phyloP scores from a whole-genome alignment of 2,797 vertebrate genomes.

The Neosilurus hyrtlii region DNA sequence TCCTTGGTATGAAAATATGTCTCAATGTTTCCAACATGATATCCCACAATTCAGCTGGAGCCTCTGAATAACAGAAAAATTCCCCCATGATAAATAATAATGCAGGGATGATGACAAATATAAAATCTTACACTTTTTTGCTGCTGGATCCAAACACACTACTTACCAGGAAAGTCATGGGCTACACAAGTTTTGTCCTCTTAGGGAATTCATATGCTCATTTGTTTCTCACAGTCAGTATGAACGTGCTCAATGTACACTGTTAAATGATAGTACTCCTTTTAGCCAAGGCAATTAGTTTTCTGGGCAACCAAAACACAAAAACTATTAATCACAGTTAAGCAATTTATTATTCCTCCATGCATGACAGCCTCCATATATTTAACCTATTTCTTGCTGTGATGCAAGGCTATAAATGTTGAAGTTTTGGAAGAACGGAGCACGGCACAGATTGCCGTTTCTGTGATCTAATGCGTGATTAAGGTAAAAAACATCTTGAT shows the following conservation, averaged over 20 bases:
- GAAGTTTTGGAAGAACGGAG: background rate
- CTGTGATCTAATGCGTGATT: background rate
- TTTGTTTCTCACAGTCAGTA: background rate
- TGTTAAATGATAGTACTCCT: background rate
- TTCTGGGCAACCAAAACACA: background rate
- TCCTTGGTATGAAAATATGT: too few relatives aligned
- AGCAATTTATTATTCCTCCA: background rate
- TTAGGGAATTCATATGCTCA: background rate
- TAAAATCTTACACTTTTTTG: too few relatives aligned
- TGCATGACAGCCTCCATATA: too few relatives aligned
- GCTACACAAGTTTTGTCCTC: background rate
- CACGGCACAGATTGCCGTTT: background rate
- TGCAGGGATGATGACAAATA: too few relatives aligned
- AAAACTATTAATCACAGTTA: background rate
- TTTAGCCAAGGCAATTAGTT: background rate
- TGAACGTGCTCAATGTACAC: background rate
- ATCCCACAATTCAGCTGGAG: too few relatives aligned
- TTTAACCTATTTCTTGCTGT: background rate
- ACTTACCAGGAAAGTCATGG: background rate
- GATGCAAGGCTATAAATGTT: background rate
- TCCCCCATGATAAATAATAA: too few relatives aligned
- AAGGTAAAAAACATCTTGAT: background rate
- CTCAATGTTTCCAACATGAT: too few relatives aligned
- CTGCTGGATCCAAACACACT: too few relatives aligned
- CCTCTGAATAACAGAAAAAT: too few relatives aligned